Conservation (phyloP, 2,797 vertebrate species). For the Melopsittacus undulatus region DNA sequence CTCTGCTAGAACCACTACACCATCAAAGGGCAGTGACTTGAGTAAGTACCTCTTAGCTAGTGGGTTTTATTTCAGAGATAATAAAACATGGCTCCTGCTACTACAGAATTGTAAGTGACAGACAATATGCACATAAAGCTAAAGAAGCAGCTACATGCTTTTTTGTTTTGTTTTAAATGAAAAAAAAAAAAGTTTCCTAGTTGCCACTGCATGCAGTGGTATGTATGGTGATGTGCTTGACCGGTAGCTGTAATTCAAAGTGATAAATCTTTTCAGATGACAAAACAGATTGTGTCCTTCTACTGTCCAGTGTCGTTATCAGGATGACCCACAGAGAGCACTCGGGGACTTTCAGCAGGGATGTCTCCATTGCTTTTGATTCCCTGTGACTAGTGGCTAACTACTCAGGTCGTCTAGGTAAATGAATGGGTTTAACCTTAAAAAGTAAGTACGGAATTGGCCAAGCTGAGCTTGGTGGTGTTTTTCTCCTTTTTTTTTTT, state of each 20-base stretch:
- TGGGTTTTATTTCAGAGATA: neutral
- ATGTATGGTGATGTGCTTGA: neutral
- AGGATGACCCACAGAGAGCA: neutral
- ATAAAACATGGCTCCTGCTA: neutral
- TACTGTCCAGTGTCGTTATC: neutral
- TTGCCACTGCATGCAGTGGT: neutral
- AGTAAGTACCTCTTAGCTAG: neutral
- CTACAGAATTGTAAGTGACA: neutral
- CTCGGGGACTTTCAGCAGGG: neutral
- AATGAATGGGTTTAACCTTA: neutral
- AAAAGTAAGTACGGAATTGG: neutral
- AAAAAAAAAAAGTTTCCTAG: neutral
- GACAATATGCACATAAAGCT: fast-evolving
- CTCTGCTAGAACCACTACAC: neutral
- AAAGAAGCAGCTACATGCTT: neutral
- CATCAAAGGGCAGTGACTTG: neutral
- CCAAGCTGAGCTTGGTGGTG: too few relatives aligned
- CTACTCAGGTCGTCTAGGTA: neutral
- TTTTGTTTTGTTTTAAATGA: neutral
- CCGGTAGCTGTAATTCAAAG: neutral
- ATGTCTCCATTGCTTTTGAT: neutral
- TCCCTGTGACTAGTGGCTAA: neutral
- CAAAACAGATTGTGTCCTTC: neutral
- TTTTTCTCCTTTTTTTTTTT: too few relatives aligned
- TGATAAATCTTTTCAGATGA: neutral